Evolutionary conservation across 1,140 invertebrate genomes (phyloP), one percentile per base, ranked within the genome.

Genomic region (Drosophila punjabiensis): DNA sequence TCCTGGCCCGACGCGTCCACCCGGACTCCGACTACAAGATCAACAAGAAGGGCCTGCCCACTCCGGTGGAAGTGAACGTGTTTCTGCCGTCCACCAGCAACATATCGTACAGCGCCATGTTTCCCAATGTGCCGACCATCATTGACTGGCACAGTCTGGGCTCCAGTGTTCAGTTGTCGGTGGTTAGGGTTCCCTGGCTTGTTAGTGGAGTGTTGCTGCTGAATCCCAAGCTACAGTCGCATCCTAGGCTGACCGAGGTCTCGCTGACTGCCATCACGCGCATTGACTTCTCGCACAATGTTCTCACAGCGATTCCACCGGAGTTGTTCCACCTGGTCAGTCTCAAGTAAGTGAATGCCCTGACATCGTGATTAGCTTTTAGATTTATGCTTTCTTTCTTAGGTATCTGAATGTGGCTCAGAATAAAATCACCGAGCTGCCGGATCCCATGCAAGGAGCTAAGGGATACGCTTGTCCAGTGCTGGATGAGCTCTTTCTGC

Each of bases 231-330:
- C 92, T 99, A n/a, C 95, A 95, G 81, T 93, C 96, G 33, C 96
- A 95, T 81, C 95, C 96, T 0, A 94, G 95, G 60, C 96, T 96
- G 69, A 95, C 95, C 74, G 95, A 96, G 71, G 94, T 97, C 30
- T 96, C 97, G 0, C 93, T 99, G 1, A 96, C 96, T 78, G 98
- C 98, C 0, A 97, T 99, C 24, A 99, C 99, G 0, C 95, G 98
- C 45, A 94, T 99, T 9, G 99, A 99, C 93, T 95, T 99, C 14
- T 99, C 98, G 4, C 96, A 97, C 80, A 99, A 99, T 93, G 95
- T 96, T 50, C 94, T 99, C 7, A 95, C 95, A 0, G 94, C 95
- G 16, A 93, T 99, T 66, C 99, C 99, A 0, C 92, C 95, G 14
- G 95, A 96, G 63, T 94, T 99, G 28, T 98, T 99, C 92, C 95